These are phyloP conservation scores for Macaca nemestrina DNA, from an alignment of 2,113 vertebrate genomes.

Conservation along the genomic window DNA sequence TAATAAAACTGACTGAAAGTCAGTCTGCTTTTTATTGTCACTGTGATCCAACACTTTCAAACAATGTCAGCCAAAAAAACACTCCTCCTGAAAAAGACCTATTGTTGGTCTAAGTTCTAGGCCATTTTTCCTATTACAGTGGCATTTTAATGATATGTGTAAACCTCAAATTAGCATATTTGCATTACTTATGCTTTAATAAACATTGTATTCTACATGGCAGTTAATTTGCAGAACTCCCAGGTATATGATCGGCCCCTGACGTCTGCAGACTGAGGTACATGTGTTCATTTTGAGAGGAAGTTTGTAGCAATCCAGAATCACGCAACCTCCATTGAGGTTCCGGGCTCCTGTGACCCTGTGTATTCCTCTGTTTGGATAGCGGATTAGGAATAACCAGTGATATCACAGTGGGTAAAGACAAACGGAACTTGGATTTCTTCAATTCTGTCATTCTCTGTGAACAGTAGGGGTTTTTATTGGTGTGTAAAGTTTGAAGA, in stretches of 20 bases:
- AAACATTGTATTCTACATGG: neutral
- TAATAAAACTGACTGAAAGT: neutral
- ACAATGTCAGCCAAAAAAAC: neutral
- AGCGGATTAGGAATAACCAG: neutral
- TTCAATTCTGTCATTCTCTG: neutral
- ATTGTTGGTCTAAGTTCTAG: neutral
- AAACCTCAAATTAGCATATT: neutral
- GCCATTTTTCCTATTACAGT: neutral
- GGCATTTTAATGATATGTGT: neutral
- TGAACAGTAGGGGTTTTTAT: neutral
- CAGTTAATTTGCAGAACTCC: neutral
- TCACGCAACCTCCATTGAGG: neutral
- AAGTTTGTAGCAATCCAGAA: neutral
- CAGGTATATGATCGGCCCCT: no score
- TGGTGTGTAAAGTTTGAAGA: neutral
- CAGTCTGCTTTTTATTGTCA: neutral
- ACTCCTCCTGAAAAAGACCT: neutral
- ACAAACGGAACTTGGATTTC: neutral
- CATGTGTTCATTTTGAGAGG: neutral
- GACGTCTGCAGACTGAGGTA: neutral
- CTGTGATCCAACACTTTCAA: neutral
- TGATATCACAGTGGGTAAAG: neutral
- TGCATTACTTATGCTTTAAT: neutral
- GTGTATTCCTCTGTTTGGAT: neutral
- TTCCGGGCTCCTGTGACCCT: neutral